Conservation (phyloP, 2,888 invertebrate genomes). For the Cryptocephalus primarius region DNA sequence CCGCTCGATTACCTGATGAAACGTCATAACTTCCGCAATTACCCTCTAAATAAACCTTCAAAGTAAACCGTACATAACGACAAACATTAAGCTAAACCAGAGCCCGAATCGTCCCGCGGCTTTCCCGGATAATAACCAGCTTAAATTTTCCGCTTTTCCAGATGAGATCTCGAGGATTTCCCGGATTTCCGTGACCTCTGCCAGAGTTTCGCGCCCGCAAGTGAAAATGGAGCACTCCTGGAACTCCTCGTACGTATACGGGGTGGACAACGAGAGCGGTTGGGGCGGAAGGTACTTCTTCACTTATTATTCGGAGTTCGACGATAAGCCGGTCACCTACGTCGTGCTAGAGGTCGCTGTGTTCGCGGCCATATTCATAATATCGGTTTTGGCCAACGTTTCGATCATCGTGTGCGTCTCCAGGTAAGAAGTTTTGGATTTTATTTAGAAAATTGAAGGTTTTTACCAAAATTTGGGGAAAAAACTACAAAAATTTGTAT, state of each 20-base stretch:
- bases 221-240: constrained; percentile 11
- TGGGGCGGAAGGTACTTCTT: constrained; percentile 46
- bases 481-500: too few relatives aligned
- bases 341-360: constrained; percentile 34
- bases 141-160: not conserved
- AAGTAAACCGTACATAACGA: too few relatives aligned
- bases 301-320: constrained; percentile 45
- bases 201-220: not conserved
- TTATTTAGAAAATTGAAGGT: too few relatives aligned
- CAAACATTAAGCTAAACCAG: too few relatives aligned
- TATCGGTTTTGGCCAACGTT: constrained; percentile 42
- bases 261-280: constrained; percentile 38
- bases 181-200: not conserved
- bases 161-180: constrained; percentile 1
- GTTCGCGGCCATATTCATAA: constrained; percentile 35
- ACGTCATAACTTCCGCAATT: too few relatives aligned
- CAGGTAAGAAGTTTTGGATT: constrained; percentile 28
- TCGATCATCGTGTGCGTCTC: constrained; percentile 42
- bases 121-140: too few relatives aligned
- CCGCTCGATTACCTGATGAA: too few relatives aligned
- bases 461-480: too few relatives aligned
- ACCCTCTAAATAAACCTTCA: too few relatives aligned
- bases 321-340: constrained; percentile 31
- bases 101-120: too few relatives aligned
- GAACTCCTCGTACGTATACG: constrained; percentile 43